Evolutionary conservation across 2,113 vertebrate genomes (phyloP), one percentile per base, ranked within the genome.

Genomic region (Pholis gunnellus): DNA sequence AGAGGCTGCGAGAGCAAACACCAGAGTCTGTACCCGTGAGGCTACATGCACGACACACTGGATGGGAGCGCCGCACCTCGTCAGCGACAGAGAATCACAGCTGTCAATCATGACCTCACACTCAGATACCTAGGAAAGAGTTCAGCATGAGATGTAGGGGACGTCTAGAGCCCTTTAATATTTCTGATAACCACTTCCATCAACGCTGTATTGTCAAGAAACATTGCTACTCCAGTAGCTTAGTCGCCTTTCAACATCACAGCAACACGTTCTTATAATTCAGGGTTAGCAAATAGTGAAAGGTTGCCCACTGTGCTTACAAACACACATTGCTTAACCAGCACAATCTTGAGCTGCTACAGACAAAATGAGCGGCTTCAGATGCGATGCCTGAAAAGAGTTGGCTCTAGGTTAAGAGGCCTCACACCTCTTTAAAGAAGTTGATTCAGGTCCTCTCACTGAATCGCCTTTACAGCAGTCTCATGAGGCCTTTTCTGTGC

Each of bases 291-390:
- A 75, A 52, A 71, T 27, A 52, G 40, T 15, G 42, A 54, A 52
- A 72, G 31, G 40, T 46, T 20, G 48, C 44, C 29, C 52, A 54
- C 9, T 42, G 64, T 17, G 48, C 65, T 48, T 72, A 50, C 36
- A 48, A 48, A 79, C 25, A 46, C 13, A 11, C 15, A 61, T 61
- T 72, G 68, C 6, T 67, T 68, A 57, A 80, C 69, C 50, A 57
- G 38, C 50, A 64, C 60, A 69, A 11, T 71, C 29, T 15, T 52
- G 15, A 15, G 36, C 50, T 48, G 36, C 17, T 40, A 27, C 9
- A 36, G 46, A 48, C 27, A 64, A 64, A 31, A 79, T 75, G 59
- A 60, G 22, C 64, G 70, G 46, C 72, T 38, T 4, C 27, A 13
- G 36, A 81, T 1, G 14, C 38, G 38, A 36, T 38, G 4, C 42